These are phyloP conservation scores for Onychorhynchus coronatus DNA, from an alignment of 2,113 vertebrate species.

Conservation along the genomic window DNA sequence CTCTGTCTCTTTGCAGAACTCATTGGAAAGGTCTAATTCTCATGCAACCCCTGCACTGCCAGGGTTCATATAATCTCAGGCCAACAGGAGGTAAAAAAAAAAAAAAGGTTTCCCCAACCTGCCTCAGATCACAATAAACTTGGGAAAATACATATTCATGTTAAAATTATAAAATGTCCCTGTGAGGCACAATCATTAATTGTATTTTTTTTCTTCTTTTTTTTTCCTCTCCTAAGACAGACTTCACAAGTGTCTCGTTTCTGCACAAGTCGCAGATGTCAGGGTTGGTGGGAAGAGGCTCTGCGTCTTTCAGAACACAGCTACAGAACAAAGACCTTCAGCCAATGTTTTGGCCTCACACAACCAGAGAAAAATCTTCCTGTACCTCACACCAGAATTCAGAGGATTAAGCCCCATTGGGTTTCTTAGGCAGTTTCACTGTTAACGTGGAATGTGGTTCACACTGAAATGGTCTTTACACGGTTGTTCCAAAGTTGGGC, in stretches of 20 bases:
- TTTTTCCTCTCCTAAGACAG: neutral
- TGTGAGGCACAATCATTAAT: neutral
- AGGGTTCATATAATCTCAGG: neutral
- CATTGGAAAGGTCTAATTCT: neutral
- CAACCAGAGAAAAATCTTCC: neutral
- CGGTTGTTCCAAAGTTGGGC: neutral
- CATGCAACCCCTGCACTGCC: neutral
- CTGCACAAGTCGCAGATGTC: neutral
- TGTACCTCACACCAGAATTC: neutral
- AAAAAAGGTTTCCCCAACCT: neutral
- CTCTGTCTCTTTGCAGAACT: neutral
- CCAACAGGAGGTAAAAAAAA: neutral
- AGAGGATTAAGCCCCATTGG: neutral
- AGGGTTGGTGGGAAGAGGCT: neutral
- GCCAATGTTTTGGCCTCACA: neutral
- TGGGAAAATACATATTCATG: neutral
- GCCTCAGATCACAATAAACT: neutral
- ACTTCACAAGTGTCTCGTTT: neutral
- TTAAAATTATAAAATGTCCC: neutral
- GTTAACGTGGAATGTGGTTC: neutral
- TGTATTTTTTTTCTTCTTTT: neutral
- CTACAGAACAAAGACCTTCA: neutral
- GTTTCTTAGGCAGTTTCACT: neutral
- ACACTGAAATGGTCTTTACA: neutral
- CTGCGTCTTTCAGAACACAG: neutral